Conservation (phyloP, 1,140 invertebrate species). For the Platorchestia sp. region DNA sequence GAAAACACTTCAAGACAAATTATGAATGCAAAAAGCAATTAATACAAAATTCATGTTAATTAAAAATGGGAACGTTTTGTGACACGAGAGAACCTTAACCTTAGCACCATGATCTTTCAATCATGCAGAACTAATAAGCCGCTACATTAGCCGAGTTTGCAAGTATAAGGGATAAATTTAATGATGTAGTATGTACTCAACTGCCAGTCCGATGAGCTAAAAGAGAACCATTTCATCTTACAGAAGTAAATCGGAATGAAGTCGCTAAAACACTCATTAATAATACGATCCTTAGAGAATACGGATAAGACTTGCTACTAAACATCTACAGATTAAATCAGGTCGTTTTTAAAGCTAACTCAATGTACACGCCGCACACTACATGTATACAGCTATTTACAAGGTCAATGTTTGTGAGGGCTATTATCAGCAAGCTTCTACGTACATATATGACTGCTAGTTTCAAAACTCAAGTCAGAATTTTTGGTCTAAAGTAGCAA, state of each 20-base stretch:
- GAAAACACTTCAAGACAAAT: background rate
- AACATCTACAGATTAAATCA: slow-evolving; percentile 42
- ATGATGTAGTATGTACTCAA: background rate
- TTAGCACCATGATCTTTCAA: background rate
- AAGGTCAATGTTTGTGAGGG: slow-evolving; percentile 26
- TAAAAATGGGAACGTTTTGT: background rate
- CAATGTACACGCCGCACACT: slow-evolving; percentile 50
- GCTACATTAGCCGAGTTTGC: background rate
- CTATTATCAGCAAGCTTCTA: slow-evolving; percentile 51
- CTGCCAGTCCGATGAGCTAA: background rate
- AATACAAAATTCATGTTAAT: background rate
- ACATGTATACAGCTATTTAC: slow-evolving; percentile 51
- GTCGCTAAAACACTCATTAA: background rate
- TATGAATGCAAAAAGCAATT: background rate
- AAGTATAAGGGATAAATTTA: background rate
- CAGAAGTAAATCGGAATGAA: background rate
- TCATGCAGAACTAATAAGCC: background rate
- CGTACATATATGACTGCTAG: slow-evolving; percentile 6
- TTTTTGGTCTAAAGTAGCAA: background rate
- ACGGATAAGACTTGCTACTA: slow-evolving; percentile 33
- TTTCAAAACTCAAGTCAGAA: background rate
- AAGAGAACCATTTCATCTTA: background rate
- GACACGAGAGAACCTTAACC: background rate
- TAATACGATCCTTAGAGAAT: background rate
- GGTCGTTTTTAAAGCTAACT: slow-evolving; percentile 29